Conservation (phyloP, 2,797 vertebrate species). For the Tarsius wallacei region DNA sequence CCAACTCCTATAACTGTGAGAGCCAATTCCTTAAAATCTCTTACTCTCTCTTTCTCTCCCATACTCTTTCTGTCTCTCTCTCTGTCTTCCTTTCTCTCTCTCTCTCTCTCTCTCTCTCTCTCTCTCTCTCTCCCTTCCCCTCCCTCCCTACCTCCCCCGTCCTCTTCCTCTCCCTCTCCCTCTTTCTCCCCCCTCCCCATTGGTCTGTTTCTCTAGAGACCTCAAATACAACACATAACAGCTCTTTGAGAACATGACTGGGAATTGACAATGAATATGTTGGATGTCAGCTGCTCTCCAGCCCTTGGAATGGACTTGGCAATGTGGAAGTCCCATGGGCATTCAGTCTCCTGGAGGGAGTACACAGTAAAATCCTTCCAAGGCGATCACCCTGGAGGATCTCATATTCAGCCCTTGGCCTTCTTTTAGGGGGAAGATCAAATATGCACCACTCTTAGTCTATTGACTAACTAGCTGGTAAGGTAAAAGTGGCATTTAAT, state of each 20-base stretch:
- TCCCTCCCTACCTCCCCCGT: accelerated
- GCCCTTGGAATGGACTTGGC: neutral
- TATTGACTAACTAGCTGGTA: conserved; percentile 64
- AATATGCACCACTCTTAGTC: neutral
- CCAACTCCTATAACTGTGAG: no score
- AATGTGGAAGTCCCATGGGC: neutral
- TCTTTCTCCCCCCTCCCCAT: neutral
- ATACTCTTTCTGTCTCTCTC: no score
- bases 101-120: no score
- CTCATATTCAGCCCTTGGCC: conserved; percentile 58
- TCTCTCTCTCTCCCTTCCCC: accelerated
- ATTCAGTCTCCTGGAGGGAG: neutral
- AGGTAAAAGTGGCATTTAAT: conserved; percentile 75
- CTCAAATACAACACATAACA: neutral
- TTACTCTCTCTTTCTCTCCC: no score
- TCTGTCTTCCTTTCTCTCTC: no score
- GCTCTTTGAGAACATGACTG: neutral
- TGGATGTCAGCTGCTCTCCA: neutral
- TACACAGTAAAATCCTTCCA: neutral
- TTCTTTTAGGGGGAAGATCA: conserved; percentile 49
- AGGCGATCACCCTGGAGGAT: neutral
- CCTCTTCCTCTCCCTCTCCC: neutral
- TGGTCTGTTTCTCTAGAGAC: neutral
- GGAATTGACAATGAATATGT: neutral
- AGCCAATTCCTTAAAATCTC: no score